Evolutionary conservation across 2,113 vertebrate species (phyloP), one percentile per base, ranked within the genome.

Genomic region (Scomber colias): DNA sequence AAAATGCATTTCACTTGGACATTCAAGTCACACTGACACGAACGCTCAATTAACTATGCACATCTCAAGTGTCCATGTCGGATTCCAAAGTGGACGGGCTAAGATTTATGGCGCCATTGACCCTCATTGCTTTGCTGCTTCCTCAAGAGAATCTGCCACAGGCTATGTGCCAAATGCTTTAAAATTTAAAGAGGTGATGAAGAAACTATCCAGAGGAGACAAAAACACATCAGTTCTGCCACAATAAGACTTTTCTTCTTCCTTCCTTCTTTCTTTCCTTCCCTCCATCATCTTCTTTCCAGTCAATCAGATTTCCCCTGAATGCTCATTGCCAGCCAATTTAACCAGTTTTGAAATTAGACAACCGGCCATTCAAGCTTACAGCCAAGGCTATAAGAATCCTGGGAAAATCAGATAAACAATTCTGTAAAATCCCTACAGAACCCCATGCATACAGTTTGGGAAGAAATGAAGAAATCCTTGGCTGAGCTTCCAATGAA

Each of bases 171-270:
- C 96, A 97, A 97, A 92, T 91, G 95, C 95, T 91, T 96, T 97
- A 97, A 97, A 97, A 97, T 97, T 98, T 97, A 97, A 98, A 96
- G 97, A 98, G 97, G 97, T 98, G 97, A 96, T 95, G 96, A 95
- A 96, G 97, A 98, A 97, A 97, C 95, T 96, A 93, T 95, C 96
- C 97, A 98, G 97, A 96, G 95, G 94, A 96, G 96, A 96, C 93
- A 96, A 93, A 91, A 94, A 92, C 90, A 94, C 92, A 94, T 93
- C 91, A 87, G 82, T 91, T 88, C 81, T 82, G 91, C 90, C 85
- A 89, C 89, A 92, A 90, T 90, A 88, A 88, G 89, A 91, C 85
- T 90, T 93, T 92, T 86, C 79, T 88, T 19, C 83, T 87, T 81
- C 57, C 64, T 76, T 55, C 54, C 50, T 72, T 77, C 69, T 30